Evolutionary conservation across 2,888 invertebrate genomes (phyloP), one percentile per base, ranked within the genome.

Genomic region (Teleogryllus oceanicus): DNA sequence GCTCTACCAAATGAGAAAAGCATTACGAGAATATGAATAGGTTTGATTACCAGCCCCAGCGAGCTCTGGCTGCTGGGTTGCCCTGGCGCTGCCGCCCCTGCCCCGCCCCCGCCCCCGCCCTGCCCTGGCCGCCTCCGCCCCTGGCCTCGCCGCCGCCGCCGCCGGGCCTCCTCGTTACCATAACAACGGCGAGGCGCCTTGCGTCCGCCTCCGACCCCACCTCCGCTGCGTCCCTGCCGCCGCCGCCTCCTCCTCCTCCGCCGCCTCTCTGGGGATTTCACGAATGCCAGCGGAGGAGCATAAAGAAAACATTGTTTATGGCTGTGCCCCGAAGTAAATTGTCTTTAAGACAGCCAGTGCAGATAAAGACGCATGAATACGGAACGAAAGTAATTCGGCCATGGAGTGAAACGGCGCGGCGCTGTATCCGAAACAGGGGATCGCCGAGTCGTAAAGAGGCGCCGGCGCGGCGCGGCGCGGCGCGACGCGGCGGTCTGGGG

Each of bases 21-120:
- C 81, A 81, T 81, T 81, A 81, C 78, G 81, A 80, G 81, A 81
- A 81, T 81, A 81, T 81, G 81, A 81, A 81, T 80, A 80, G 80
- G 80, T 81, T 81, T 81, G 81, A 81, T 81, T 81, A 81, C 81
- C 79, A 76, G 50, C 75, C 49, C 79, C 20, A 10, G 75, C 49
- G 74, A 24, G 76, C 79, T 62, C 50, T 50, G 76, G 79, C 76
- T 51, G 76, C 79, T 16, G 78, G 62, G 16, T 16, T 37, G 78
- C 18, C n/a, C 62, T 8, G 4, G 62, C 13, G 16, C 62, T 11
- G 62, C 62, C 37, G 8, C 21, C 74, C 16, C 62, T 11, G 16
- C 62, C 37, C 24, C 13, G 21, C 78, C 74, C 11, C 62, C 5
- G 13, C 11, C 62, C 62, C 24, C 3, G 24, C 24, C 24, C 24